Conservation (phyloP, 1,140 invertebrate species). For the Scylla paramamosain region DNA sequence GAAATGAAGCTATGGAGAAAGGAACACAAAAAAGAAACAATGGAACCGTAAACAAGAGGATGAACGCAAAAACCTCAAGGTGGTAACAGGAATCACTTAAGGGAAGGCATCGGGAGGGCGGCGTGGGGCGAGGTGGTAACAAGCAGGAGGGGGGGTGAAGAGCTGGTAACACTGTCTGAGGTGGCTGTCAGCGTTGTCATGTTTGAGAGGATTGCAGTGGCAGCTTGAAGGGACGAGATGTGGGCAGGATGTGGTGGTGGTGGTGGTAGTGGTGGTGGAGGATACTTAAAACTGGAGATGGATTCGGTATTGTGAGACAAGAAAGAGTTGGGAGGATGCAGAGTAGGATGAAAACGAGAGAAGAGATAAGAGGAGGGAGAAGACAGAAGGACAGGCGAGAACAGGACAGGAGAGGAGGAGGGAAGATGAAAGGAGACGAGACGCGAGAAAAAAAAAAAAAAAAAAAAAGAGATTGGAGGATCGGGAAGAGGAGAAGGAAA, state of each 20-base stretch:
- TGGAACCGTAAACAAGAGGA: background rate
- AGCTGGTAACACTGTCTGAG: background rate
- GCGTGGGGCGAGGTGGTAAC: background rate
- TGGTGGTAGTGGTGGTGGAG: background rate
- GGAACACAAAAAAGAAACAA: background rate
- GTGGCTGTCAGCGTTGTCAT: conserved; percentile 10
- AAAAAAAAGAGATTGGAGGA: background rate
- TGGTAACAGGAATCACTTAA: background rate
- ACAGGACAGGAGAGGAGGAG: background rate
- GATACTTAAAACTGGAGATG: background rate
- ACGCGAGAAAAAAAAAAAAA: background rate
- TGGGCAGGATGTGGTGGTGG: background rate
- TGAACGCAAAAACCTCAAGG: background rate
- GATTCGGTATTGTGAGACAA: background rate
- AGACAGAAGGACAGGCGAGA: background rate
- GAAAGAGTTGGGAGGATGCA: background rate
- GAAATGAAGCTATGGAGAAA: background rate
- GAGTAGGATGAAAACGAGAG: background rate
- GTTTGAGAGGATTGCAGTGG: conserved; percentile 20
- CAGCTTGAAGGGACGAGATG: background rate
- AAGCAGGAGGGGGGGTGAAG: background rate
- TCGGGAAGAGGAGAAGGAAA: background rate
- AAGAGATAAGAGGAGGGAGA: background rate
- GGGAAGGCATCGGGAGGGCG: no score
- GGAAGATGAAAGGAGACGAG: background rate